phyloP scores from a whole-genome alignment of 2,113 vertebrate species.

The Galemys pyrenaicus region DNA sequence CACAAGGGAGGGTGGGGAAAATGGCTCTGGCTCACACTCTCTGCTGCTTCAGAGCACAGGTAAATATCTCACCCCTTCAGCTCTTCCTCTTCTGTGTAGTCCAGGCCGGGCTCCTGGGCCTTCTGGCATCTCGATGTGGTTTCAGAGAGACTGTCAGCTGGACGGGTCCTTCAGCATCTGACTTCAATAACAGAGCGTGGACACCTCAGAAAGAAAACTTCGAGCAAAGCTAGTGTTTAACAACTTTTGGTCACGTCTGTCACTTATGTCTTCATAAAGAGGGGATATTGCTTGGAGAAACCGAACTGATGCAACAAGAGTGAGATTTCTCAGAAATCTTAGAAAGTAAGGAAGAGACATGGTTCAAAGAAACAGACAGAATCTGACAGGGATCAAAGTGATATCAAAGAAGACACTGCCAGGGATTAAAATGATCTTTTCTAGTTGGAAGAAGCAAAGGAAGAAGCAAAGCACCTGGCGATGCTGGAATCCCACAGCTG shows the following conservation, averaged over 20 bases:
- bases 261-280: neutral
- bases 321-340: neutral
- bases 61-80: neutral
- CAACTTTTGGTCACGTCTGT: neutral
- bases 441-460: too few species aligned
- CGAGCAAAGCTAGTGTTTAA: neutral
- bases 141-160: neutral
- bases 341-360: neutral
- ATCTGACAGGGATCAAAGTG: neutral
- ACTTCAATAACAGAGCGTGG: neutral
- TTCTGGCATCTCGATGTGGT: neutral
- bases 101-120: neutral
- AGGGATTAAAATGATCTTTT: too few species aligned
- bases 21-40: neutral
- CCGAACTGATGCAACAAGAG: neutral
- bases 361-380: neutral
- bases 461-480: fast-evolving
- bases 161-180: neutral
- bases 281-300: neutral
- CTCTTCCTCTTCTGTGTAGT: neutral
- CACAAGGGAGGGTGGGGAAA: too few species aligned
- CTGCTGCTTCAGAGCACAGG: neutral
- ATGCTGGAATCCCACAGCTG: neutral
- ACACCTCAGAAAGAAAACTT: fast-evolving
- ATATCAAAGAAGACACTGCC: neutral